Conservation (phyloP, 2,797 vertebrate species). For the Borostomias antarcticus region DNA sequence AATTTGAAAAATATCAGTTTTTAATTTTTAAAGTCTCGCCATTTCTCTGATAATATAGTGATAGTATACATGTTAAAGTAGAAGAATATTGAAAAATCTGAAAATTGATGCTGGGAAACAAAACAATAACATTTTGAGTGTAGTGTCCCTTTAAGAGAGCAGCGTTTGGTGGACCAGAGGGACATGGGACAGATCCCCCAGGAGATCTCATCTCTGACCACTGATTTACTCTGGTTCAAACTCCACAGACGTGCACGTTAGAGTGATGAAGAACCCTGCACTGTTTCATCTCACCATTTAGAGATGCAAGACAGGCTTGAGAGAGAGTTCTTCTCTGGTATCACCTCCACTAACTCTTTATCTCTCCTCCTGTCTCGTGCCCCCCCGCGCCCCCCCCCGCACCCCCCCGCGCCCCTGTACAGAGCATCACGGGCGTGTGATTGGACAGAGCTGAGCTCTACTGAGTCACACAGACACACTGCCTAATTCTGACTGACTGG, state of each 20-base stretch:
- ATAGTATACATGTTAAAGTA: no score
- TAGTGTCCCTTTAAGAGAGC: no score
- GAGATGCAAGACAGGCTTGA: neutral
- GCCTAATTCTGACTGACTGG: constrained; percentile 63
- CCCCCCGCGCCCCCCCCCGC: constrained; percentile 13
- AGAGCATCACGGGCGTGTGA: constrained; percentile 33
- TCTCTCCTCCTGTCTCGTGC: constrained; percentile 28
- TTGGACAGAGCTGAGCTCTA: constrained; percentile 36
- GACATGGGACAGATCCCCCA: constrained; percentile 19
- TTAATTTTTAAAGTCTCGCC: no score
- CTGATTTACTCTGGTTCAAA: neutral
- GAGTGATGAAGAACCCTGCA: neutral
- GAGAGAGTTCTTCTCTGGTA: constrained; percentile 2
- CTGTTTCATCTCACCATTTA: neutral
- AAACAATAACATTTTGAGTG: no score
- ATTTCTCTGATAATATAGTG: no score
- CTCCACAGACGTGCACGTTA: neutral
- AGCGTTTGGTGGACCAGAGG: constrained; percentile 37
- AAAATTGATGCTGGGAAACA: no score
- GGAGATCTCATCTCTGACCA: neutral
- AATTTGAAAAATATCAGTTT: no score
- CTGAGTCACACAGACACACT: constrained; percentile 44
- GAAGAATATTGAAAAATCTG: no score
- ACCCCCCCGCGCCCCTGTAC: constrained; percentile 8
- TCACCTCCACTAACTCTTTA: neutral